Conservation (phyloP, 1,140 invertebrate genomes). For the Schlechtendalia chinensis region DNA sequence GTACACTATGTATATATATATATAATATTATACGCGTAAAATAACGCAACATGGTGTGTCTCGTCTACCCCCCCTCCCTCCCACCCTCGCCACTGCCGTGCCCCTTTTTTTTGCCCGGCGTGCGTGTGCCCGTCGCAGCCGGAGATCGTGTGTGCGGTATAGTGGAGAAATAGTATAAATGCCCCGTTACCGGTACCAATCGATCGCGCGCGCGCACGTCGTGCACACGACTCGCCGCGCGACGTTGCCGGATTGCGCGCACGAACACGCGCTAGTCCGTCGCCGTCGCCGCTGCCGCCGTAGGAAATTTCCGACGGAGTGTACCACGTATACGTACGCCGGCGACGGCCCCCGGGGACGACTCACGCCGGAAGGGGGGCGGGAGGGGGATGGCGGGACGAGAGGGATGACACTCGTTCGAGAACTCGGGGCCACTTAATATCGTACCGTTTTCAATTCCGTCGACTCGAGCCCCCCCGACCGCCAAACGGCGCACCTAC, state of each 20-base stretch:
- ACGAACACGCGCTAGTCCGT: constrained; percentile 27
- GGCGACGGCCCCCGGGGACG: too few species aligned
- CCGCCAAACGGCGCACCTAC: too few species aligned
- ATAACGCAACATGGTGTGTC: too few species aligned
- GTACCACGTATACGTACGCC: not conserved
- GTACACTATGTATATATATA: too few species aligned
- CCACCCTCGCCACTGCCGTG: not conserved
- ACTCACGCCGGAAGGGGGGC: too few species aligned
- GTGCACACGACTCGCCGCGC: constrained; percentile 36
- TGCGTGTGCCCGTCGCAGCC: constrained; percentile 11
- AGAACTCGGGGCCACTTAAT: constrained; percentile 52
- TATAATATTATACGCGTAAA: too few species aligned
- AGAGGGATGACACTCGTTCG: constrained; percentile 51
- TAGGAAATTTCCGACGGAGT: constrained; percentile 34
- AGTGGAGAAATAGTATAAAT: constrained; percentile 47
- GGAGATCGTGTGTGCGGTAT: constrained; percentile 28
- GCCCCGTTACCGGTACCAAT: constrained; percentile 49
- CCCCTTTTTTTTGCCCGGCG: not conserved
- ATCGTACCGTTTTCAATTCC: constrained; percentile 49
- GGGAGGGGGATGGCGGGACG: constrained; percentile 27
- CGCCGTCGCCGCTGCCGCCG: not conserved
- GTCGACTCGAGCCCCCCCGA: constrained; percentile 47
- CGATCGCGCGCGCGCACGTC: constrained; percentile 45
- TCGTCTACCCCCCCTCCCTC: not conserved
- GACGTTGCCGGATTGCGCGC: constrained; percentile 29